Conservation (phyloP, 2,113 vertebrate species). For the Lagenorhynchus albirostris region DNA sequence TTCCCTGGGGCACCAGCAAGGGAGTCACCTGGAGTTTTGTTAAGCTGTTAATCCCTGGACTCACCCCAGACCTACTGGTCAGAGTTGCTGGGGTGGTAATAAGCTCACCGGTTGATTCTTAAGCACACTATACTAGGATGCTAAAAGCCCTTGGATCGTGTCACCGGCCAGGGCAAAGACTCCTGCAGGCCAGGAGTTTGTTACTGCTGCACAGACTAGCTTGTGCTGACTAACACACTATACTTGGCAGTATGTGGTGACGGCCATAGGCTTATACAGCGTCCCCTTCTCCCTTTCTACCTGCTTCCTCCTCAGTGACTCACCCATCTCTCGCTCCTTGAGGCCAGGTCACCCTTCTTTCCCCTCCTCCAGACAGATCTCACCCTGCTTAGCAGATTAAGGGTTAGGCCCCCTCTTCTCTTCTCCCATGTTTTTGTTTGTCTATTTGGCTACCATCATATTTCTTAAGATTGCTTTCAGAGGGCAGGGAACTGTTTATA, state of each 20-base stretch:
- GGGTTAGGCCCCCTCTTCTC: background rate
- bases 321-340: background rate
- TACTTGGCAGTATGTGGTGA: fast-evolving
- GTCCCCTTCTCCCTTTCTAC: background rate
- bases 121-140: background rate
- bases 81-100: background rate
- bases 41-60: too few species aligned
- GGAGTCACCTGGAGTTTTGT: too few species aligned
- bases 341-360: background rate
- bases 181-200: background rate
- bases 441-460: background rate
- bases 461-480: background rate
- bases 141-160: background rate
- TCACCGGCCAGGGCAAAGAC: background rate
- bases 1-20: too few species aligned
- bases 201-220: background rate
- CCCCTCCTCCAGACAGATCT: background rate
- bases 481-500: background rate
- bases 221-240: background rate
- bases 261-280: fast-evolving
- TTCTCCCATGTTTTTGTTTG: background rate
- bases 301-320: background rate
- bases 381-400: background rate
- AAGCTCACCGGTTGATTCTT: background rate
- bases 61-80: too few species aligned